Conservation (phyloP, 1,140 invertebrate species). For the Aphelinus atriplicis region DNA sequence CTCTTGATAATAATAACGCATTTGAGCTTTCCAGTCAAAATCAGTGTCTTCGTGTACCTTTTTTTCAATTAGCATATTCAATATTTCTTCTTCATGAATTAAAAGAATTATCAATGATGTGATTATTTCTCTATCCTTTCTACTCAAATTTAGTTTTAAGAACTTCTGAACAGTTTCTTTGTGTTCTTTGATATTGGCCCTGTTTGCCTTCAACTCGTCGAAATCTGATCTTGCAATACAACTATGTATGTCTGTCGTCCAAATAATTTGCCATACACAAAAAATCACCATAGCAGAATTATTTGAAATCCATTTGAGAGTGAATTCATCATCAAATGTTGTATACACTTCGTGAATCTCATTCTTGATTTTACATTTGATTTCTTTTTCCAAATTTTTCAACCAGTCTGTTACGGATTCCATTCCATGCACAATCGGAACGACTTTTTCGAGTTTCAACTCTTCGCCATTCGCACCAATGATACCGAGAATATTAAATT, state of each 20-base stretch:
- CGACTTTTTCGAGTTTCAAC: constrained; percentile 65
- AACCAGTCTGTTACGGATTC: constrained; percentile 76
- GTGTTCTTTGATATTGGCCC: neutral
- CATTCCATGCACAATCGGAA: constrained; percentile 59
- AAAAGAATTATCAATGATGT: constrained; percentile 70
- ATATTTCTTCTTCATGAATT: constrained; percentile 72
- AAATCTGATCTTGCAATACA: constrained; percentile 46
- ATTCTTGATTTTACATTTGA: constrained; percentile 39
- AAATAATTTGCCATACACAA: constrained; percentile 71
- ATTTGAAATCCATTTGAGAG: constrained; percentile 42
- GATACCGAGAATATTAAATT: constrained; percentile 69
- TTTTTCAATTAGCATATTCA: constrained; percentile 66
- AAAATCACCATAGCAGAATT: constrained; percentile 68
- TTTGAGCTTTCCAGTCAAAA: constrained; percentile 91
- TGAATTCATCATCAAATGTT: constrained; percentile 29
- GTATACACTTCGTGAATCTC: constrained; percentile 35
- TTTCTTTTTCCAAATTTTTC: constrained; percentile 57
- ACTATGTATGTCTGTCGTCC: constrained; percentile 70
- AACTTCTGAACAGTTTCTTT: constrained; percentile 26
- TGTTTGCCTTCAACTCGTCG: neutral
- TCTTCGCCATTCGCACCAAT: constrained; percentile 71
- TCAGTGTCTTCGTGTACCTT: constrained; percentile 69
- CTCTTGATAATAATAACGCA: constrained; percentile 78
- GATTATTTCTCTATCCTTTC: constrained; percentile 68
- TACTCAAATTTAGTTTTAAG: constrained; percentile 66